These are phyloP conservation scores for Terrapene triunguis DNA, from an alignment of 2,113 vertebrate species.

Conservation along the genomic window DNA sequence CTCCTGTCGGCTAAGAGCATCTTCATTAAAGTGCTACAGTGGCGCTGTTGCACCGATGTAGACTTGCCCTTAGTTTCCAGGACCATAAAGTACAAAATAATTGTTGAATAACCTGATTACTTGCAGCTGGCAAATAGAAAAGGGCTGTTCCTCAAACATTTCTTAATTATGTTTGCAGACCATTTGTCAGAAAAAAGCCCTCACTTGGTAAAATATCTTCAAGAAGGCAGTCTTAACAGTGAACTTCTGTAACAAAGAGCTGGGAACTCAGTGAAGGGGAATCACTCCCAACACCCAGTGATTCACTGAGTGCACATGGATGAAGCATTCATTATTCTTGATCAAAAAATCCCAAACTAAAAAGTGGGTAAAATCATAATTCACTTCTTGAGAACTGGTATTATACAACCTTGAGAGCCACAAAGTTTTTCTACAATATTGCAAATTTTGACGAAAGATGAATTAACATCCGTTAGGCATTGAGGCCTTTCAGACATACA, in stretches of 20 bases:
- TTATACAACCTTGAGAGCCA: background rate
- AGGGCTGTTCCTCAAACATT: background rate
- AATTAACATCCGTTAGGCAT: background rate
- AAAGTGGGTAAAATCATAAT: background rate
- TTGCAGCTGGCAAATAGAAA: background rate
- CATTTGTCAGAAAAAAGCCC: background rate
- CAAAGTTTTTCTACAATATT: background rate
- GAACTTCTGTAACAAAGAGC: background rate
- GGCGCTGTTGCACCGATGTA: background rate
- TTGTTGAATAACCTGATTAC: background rate
- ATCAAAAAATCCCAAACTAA: background rate
- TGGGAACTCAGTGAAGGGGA: background rate
- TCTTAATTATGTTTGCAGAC: background rate
- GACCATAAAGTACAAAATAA: background rate
- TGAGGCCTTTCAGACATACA: background rate
- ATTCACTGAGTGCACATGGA: background rate
- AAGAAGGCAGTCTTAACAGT: background rate
- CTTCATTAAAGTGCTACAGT: background rate
- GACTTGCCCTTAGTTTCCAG: background rate
- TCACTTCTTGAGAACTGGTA: background rate
- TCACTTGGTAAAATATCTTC: background rate
- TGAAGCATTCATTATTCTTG: background rate
- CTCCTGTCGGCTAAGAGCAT: background rate
- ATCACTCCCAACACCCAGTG: background rate
- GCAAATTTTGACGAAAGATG: background rate